Evolutionary conservation across 1,140 invertebrate species (phyloP), one percentile per base, ranked within the genome.

Genomic region (Pogonognathellus flavescens): DNA sequence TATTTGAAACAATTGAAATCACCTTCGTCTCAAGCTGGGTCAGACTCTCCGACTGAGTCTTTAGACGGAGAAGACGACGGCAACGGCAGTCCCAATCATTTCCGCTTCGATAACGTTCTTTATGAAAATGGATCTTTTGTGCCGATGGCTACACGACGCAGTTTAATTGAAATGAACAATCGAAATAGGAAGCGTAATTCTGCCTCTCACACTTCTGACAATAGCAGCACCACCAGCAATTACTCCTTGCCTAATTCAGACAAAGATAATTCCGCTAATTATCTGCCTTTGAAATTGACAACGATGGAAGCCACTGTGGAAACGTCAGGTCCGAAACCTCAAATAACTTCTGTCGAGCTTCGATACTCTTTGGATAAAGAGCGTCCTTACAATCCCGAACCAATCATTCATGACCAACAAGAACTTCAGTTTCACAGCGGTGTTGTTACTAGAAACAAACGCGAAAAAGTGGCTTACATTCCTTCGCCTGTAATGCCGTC

Each of bases 141-240:
- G 22, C 88, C 88, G 49, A 55, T 88, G 13, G 88, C 88, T 9
- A 89, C 88, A 8, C 22, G 88, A 52, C 59, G 81, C 60, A 87
- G 86, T 53, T 53, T 89, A 22, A 89, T 89, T 57, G 88, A 89
- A 60, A 88, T 89, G 88, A 89, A 89, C 81, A 88, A 88, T 86
- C 31, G 85, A 16, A 89, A 88, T n/a, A 66, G 66, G 41, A 85
- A 85, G 25, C 20, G 85, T 13, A 52, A 84, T 60, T 22, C 66
- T 13, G 41, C 76, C 20, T 87, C 70, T 6, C 83, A 87, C 41
- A 55, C 59, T 6, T 86, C 84, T 13, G 87, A 89, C 50, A 84
- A 81, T 5, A 89, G 86, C 60, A 89, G 87, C 59, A 86, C 85
- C 8, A 86, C 85, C 3, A 88, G 88, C 55, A 88, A 83, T 25